Base-by-base conservation (phyloP, 2,888 invertebrate genomes). In the Hirtodrosophila histrioides region DNA sequence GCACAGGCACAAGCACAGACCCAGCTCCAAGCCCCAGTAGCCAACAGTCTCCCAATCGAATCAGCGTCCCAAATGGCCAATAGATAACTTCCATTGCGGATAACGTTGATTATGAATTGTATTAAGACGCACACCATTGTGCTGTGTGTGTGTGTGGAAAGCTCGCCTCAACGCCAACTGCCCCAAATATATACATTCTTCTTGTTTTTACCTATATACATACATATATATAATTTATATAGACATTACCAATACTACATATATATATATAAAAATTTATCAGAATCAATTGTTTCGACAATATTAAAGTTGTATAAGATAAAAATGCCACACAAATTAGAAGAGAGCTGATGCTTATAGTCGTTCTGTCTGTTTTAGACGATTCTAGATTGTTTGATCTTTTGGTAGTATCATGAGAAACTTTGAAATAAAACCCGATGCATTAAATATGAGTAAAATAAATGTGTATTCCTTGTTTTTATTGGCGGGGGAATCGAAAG, bases 1-100 rank as follows among this genome's bases (percentile, higher is more conserved):
- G 31, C 48, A 6, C 93, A 93, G 46, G 89, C 95, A 24, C 31
- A 40, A 29, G 12, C 61, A n/a, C 8, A 17, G 41, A 27, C 44
- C 17, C 17, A 17, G 17, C 17, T 17, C 1, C 17, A 17, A 6
- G 10, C 37, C 4, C 12, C 46, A 8, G 29, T 11, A 6, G 31
- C 31, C 7, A 31, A 3, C 4, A 8, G 31, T 31, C 7, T 31
- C 31, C 0, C 27, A 27, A 27, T 5, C 6, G 27, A 27, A 36
- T 36, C 33, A 33, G 41, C n/a, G 43, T 8, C 36, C 4, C 23
- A 48, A 29, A 3, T 31, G 3, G 39, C 11, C 24, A 44, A 27
- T 27, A 27, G 71, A 58, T 67, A 75, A 71, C 62, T 76, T 66
- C 29, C 10, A 40, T 10, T 33, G 44, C 12, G 12, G 4, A 27